Percentiles rank a stretch among this genome's conserved stretches.
phyloP scores from a whole-genome alignment of 1,140 invertebrate species.

The Aphaenogaster floridana region DNA sequence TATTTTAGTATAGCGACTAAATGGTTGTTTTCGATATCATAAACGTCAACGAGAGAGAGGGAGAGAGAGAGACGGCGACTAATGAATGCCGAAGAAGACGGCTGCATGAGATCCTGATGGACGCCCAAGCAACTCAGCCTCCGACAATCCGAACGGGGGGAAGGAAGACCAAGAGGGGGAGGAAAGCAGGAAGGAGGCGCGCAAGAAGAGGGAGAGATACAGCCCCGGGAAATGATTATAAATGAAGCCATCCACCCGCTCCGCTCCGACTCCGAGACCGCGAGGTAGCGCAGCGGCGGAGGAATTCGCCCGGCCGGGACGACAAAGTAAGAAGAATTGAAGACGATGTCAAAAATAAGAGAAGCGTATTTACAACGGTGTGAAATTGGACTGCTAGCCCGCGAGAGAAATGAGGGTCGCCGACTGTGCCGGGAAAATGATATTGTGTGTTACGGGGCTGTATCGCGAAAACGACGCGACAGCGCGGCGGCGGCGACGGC shows the following conservation, averaged over 20 bases:
- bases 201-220: slow-evolving; percentile 76
- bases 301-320: slow-evolving; percentile 71
- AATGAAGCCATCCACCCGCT: slow-evolving; percentile 82
- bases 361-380: slow-evolving; percentile 86
- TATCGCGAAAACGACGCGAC: slow-evolving; percentile 73
- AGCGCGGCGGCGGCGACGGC: slow-evolving; percentile 32
- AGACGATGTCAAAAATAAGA: slow-evolving; percentile 82
- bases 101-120: slow-evolving; percentile 65
- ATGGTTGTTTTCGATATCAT: slow-evolving; percentile 39
- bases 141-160: slow-evolving; percentile 16
- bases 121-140: slow-evolving; percentile 55
- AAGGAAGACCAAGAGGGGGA: neutral
- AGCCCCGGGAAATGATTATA: slow-evolving; percentile 85
- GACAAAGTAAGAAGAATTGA: slow-evolving; percentile 83
- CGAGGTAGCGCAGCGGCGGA: slow-evolving; percentile 63
- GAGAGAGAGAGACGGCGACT: slow-evolving; percentile 28
- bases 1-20: slow-evolving; percentile 42
- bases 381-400: slow-evolving; percentile 85
- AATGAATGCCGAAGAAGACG: slow-evolving; percentile 66
- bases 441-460: slow-evolving; percentile 78
- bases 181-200: slow-evolving; percentile 7
- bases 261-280: slow-evolving; percentile 60
- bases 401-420: slow-evolving; percentile 82
- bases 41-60: slow-evolving; percentile 15
- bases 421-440: slow-evolving; percentile 81